Evolutionary conservation across 2,888 invertebrate species (phyloP).

Genomic region (Heteromyza rotundicornis): DNA sequence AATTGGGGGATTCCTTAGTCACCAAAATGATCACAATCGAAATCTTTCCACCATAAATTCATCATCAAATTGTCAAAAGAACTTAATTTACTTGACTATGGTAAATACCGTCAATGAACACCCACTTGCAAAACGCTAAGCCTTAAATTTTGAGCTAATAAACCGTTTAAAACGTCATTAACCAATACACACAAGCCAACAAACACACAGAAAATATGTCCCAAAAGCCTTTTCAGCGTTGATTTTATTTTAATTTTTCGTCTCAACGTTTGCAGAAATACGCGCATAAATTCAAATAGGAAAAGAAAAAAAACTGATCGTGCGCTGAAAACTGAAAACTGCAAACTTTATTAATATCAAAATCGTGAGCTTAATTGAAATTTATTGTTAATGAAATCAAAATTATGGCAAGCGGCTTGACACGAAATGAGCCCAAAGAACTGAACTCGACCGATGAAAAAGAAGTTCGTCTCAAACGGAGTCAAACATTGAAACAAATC

Average conservation of each 20-base stretch:
- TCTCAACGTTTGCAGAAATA: background rate
- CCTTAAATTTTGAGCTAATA: background rate
- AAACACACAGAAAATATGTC: background rate
- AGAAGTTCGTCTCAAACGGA: too few species aligned
- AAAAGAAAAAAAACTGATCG: slow-evolving; percentile 28
- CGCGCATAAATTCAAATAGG: background rate
- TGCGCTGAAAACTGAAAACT: slow-evolving; percentile 48
- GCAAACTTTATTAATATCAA: slow-evolving; percentile 48
- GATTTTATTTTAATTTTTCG: too few species aligned
- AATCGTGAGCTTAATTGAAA: slow-evolving; percentile 53
- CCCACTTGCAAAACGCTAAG: background rate
- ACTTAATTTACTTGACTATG: too few species aligned
- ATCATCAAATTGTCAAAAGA: too few species aligned
- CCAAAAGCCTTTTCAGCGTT: background rate
- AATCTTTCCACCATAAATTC: too few species aligned
- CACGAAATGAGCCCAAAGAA: slow-evolving; percentile 36
- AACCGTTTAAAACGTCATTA: slow-evolving; percentile 3
- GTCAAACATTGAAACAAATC: too few species aligned
- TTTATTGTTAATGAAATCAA: slow-evolving; percentile 50
- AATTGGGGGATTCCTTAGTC: too few species aligned
- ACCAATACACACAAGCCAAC: background rate
- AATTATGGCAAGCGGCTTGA: slow-evolving; percentile 43
- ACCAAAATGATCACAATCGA: too few species aligned
- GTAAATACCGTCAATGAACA: background rate
- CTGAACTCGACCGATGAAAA: background rate